These are phyloP conservation scores for Chaunax sp. DNA, from an alignment of 2,797 vertebrate genomes.

Conservation along the genomic window DNA sequence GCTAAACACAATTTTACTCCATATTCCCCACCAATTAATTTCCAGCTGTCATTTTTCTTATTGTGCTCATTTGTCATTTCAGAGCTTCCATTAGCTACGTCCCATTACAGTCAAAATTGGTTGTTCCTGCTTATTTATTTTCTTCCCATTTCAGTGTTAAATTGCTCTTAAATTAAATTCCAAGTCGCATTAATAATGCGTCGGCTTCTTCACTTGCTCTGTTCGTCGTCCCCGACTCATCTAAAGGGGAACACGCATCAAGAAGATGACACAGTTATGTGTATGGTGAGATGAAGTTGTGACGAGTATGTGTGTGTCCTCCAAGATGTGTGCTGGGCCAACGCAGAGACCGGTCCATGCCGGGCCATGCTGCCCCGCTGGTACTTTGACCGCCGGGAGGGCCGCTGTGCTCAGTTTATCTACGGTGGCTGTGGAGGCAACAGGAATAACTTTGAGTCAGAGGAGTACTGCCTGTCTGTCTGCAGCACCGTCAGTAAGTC, in stretches of 20 bases:
- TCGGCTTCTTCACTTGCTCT: not conserved
- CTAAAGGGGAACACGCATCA: not conserved
- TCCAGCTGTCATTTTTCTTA: conserved; percentile 59
- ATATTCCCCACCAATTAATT: conserved; percentile 51
- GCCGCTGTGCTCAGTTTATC: conserved; percentile 96
- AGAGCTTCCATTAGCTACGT: conserved; percentile 54
- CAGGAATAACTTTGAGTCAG: conserved; percentile 99
- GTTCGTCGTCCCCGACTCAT: not conserved
- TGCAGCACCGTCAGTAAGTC: conserved; percentile 99
- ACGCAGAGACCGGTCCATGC: conserved; percentile 95
- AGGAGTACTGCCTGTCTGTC: conserved; percentile 98
- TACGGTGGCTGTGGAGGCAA: conserved; percentile 98
- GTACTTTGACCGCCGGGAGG: conserved; percentile 95
- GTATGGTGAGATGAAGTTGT: not conserved
- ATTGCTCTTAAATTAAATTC: conserved; percentile 27
- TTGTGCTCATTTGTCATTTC: conserved; percentile 60
- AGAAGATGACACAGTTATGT: not conserved
- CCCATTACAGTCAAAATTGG: conserved; percentile 48
- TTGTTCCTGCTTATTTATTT: conserved; percentile 4
- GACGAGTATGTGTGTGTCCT: conserved; percentile 59
- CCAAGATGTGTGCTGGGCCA: conserved; percentile 97
- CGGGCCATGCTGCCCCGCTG: conserved; percentile 96
- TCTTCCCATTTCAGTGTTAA: conserved; percentile 37
- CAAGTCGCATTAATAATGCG: conserved; percentile 26
- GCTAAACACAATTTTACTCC: conserved; percentile 30